A percentile compares a stretch with the other conserved stretches of the same genome.
These are phyloP conservation scores for Coelopa frigida DNA, from an alignment of 1,140 invertebrate genomes.

Conservation along the genomic window DNA sequence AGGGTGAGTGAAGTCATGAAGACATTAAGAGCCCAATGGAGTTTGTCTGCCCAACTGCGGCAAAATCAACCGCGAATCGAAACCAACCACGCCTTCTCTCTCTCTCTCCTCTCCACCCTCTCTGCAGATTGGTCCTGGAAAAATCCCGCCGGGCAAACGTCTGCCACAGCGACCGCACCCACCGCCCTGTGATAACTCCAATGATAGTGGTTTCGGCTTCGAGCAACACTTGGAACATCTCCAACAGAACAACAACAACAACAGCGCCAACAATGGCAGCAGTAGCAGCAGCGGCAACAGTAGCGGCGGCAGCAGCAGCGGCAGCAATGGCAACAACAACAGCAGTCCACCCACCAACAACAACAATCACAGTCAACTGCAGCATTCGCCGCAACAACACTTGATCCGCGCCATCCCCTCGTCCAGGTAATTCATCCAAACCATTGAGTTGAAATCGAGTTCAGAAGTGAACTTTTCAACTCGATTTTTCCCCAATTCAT, in stretches of 20 bases:
- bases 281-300: conserved; percentile 10
- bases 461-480: too few species aligned
- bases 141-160: conserved; percentile 46
- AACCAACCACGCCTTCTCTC: neutral
- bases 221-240: conserved; percentile 50
- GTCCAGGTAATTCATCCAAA: too few species aligned
- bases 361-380: conserved; percentile 24
- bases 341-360: conserved; percentile 26
- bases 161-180: conserved; percentile 42
- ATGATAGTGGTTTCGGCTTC: conserved; percentile 74
- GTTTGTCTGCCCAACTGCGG: too few species aligned
- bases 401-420: conserved; percentile 40
- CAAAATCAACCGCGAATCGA: too few species aligned
- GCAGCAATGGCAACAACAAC: conserved; percentile 24
- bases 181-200: conserved; percentile 67
- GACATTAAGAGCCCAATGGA: too few species aligned
- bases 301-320: conserved; percentile 11
- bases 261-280: conserved; percentile 1
- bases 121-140: conserved; percentile 44
- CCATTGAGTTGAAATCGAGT: too few species aligned
- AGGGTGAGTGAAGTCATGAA: conserved; percentile 26
- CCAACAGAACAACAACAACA: conserved; percentile 11
- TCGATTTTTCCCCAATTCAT: too few species aligned
- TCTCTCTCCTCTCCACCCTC: neutral
- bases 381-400: conserved; percentile 25